Evolutionary conservation across 2,888 invertebrate species (phyloP).

Genomic region (Amphipoea oculea): DNA sequence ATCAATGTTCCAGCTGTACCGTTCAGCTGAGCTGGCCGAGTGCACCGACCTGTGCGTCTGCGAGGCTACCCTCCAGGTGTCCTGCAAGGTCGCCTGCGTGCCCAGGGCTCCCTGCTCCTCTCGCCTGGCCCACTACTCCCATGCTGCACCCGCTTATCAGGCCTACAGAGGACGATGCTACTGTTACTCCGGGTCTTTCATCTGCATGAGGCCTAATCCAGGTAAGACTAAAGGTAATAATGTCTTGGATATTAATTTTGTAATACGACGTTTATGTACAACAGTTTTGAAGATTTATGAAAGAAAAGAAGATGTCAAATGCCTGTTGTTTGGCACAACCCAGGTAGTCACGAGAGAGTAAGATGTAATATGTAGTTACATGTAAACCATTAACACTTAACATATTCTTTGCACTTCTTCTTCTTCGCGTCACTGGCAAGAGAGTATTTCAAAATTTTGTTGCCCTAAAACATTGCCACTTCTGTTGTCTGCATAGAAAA

Average conservation of each 20-base stretch:
- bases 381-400: background rate
- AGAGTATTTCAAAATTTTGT: background rate
- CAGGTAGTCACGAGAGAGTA: slow-evolving; percentile 5
- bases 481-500: background rate
- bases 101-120: slow-evolving; percentile 96
- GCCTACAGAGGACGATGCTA: slow-evolving; percentile 97
- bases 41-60: slow-evolving; percentile 98
- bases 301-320: slow-evolving; percentile 1
- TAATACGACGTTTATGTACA: slow-evolving; percentile 7
- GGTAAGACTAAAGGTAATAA: slow-evolving; percentile 73
- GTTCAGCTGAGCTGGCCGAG: slow-evolving; percentile 95
- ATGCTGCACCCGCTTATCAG: slow-evolving; percentile 97
- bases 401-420: background rate
- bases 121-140: slow-evolving; percentile 96
- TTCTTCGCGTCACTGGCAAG: background rate
- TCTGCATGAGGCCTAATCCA: slow-evolving; percentile 96
- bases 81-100: slow-evolving; percentile 97
- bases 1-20: slow-evolving; percentile 92
- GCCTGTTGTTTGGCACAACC: background rate
- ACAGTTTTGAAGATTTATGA: slow-evolving; percentile 5
- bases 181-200: slow-evolving; percentile 97
- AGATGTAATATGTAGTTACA: slow-evolving; percentile 8
- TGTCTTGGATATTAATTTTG: slow-evolving; percentile 14
- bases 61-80: slow-evolving; percentile 93
- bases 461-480: background rate